Conservation (phyloP, 2,113 vertebrate species). For the Uria aalge region DNA sequence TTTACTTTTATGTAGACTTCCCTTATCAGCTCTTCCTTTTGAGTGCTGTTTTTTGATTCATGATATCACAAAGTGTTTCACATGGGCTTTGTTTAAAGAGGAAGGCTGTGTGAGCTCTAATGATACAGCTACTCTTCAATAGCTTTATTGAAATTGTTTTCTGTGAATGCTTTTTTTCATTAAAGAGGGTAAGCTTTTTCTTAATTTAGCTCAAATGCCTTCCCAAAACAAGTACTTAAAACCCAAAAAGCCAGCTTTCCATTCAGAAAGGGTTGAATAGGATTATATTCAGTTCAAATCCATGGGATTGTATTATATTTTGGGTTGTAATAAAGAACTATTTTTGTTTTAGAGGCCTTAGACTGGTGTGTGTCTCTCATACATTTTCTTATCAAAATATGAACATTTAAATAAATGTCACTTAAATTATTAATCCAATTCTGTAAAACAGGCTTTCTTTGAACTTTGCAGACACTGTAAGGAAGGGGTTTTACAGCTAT, state of each 20-base stretch:
- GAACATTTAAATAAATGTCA: background rate
- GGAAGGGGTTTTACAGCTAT: background rate
- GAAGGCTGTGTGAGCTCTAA: background rate
- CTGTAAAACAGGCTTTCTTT: background rate
- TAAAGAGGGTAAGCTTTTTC: background rate
- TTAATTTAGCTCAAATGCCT: background rate
- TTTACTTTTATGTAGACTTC: background rate
- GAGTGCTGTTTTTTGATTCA: background rate
- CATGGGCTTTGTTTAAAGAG: background rate
- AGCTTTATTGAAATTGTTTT: background rate
- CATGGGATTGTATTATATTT: background rate
- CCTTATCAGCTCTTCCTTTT: background rate
- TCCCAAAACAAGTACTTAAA: background rate
- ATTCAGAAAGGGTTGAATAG: background rate
- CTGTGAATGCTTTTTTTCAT: background rate
- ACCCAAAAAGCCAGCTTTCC: background rate
- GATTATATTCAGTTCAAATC: background rate
- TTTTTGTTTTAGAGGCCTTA: background rate
- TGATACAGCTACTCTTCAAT: background rate
- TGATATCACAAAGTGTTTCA: background rate
- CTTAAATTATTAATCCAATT: background rate
- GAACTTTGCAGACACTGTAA: background rate
- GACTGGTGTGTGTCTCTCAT: background rate
- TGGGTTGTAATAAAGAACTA: background rate
- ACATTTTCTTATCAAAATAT: background rate